Evolutionary conservation across 2,797 vertebrate genomes (phyloP).

Genomic region (Bradypodion ventrale): DNA sequence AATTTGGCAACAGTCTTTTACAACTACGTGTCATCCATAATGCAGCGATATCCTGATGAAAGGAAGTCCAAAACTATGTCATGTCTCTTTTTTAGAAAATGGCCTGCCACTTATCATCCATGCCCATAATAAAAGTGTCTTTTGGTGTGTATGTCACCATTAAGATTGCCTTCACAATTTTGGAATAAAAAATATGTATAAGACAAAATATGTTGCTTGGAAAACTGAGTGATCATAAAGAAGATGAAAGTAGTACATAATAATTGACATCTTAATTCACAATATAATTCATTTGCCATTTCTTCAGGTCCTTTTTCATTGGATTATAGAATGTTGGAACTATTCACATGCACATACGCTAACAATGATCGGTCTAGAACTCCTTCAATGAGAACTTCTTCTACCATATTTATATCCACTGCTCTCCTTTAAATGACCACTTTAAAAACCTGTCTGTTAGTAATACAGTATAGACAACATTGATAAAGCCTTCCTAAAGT

Average conservation of each 20-base stretch:
- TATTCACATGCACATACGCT: constrained; percentile 66
- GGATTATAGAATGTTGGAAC: constrained; percentile 57
- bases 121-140: background rate
- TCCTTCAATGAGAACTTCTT: constrained; percentile 69
- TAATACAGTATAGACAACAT: too few species aligned
- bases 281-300: background rate
- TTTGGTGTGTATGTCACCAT: background rate
- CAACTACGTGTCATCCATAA: background rate
- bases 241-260: constrained; percentile 13
- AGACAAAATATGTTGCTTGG: background rate
- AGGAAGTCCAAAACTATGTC: background rate
- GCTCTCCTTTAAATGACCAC: too few species aligned
- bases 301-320: constrained; percentile 26
- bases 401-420: constrained; percentile 69
- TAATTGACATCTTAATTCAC: constrained; percentile 50
- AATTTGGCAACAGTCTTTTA: too few species aligned
- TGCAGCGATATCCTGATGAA: background rate
- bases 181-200: background rate
- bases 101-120: background rate
- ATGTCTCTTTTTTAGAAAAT: background rate
- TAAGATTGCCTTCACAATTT: background rate
- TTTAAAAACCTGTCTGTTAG: too few species aligned
- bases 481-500: too few species aligned
- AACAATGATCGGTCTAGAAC: constrained; percentile 68
- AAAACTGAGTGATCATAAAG: background rate